Conservation (phyloP, 2,113 vertebrate genomes). For the Vombatus ursinus region DNA sequence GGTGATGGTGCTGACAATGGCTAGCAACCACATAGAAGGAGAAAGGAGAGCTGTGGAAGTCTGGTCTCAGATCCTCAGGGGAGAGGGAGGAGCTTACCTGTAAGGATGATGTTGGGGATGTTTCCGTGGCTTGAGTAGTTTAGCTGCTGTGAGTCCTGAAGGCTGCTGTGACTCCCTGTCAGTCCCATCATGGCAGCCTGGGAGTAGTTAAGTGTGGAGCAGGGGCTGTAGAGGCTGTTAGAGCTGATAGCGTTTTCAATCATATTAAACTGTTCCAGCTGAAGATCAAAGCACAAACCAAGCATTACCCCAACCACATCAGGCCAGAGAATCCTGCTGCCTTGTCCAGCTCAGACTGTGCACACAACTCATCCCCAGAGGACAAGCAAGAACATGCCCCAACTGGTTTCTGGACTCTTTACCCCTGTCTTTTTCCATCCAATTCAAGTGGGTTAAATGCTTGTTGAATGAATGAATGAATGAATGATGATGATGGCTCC, state of each 20-base stretch:
- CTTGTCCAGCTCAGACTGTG: neutral
- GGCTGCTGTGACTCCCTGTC: constrained; percentile 88
- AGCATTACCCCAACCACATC: neutral
- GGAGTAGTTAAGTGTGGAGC: constrained; percentile 97
- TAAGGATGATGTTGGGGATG: constrained; percentile 99
- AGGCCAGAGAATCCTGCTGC: neutral
- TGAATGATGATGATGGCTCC: neutral
- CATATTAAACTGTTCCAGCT: constrained; percentile 99
- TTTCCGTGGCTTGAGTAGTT: constrained; percentile 92
- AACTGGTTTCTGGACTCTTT: constrained; percentile 33
- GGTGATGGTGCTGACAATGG: neutral
- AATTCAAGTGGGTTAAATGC: neutral
- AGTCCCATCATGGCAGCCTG: constrained; percentile 99
- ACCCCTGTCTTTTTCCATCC: neutral
- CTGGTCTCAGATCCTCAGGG: neutral
- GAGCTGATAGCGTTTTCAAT: constrained; percentile 95
- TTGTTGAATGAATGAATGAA: neutral
- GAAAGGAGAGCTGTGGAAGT: neutral
- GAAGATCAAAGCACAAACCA: constrained; percentile 34
- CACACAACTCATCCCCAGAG: neutral
- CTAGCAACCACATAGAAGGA: neutral
- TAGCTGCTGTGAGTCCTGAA: constrained; percentile 92
- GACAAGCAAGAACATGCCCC: constrained; percentile 77
- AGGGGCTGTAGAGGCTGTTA: constrained; percentile 93
- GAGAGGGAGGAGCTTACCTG: constrained; percentile 85